Conservation (phyloP, 2,113 vertebrate genomes). For the Macquaria australasica region DNA sequence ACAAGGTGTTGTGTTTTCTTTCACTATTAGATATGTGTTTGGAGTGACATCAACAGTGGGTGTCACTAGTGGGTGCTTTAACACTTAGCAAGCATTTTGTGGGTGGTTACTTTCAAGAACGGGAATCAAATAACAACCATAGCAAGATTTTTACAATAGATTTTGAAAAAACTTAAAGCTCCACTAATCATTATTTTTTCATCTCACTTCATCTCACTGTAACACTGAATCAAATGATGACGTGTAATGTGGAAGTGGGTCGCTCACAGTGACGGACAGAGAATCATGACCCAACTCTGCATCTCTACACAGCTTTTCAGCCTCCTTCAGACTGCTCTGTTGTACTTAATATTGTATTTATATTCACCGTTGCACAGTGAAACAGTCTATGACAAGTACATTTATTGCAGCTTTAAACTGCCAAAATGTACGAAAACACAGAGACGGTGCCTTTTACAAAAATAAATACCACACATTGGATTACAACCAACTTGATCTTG, state of each 20-base stretch:
- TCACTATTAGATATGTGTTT: constrained; percentile 7
- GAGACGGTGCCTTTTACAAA: constrained; percentile 1
- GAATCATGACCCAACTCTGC: not conserved
- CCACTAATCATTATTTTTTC: not conserved
- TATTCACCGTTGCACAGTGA: not conserved
- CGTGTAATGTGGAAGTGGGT: not conserved
- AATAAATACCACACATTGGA: constrained; percentile 4
- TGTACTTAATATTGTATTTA: not conserved
- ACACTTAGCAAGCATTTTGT: not conserved
- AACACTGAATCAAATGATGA: not conserved
- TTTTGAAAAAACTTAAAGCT: not conserved
- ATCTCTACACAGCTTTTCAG: not conserved
- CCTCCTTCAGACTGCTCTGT: not conserved
- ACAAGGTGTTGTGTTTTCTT: constrained; percentile 59
- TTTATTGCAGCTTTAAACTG: not conserved
- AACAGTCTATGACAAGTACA: not conserved
- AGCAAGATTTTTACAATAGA: not conserved
- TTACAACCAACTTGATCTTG: not conserved
- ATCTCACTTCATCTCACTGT: not conserved
- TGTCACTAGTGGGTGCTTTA: not conserved
- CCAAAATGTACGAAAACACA: not conserved
- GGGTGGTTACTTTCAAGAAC: not conserved
- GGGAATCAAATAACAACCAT: not conserved
- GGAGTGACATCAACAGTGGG: not conserved
- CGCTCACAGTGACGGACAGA: not conserved